phyloP scores from a whole-genome alignment of 2,113 vertebrate genomes.

The Formicarius rufipectus region DNA sequence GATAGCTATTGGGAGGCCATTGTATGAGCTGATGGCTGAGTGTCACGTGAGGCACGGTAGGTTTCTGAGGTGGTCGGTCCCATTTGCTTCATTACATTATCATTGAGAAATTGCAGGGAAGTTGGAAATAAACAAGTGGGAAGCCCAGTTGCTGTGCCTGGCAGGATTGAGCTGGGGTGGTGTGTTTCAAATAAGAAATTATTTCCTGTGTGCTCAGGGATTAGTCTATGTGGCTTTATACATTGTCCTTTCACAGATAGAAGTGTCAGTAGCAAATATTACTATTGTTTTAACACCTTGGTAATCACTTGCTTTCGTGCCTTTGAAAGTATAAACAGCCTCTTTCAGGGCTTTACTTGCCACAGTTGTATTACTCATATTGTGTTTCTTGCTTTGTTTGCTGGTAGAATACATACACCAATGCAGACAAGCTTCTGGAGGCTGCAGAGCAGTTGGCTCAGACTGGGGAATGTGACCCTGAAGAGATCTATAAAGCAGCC shows the following conservation, averaged over 20 bases:
- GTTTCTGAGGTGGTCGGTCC: background rate
- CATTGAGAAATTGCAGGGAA: slow-evolving; percentile 63
- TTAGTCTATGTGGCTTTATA: background rate
- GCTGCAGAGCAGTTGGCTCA: slow-evolving; percentile 97
- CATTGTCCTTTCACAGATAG: background rate
- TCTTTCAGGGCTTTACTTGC: background rate
- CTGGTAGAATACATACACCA: slow-evolving; percentile 95
- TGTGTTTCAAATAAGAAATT: slow-evolving; percentile 29
- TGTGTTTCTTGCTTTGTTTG: slow-evolving; percentile 68
- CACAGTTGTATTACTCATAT: slow-evolving; percentile 27
- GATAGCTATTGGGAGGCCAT: background rate
- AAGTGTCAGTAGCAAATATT: background rate
- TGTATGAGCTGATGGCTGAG: background rate
- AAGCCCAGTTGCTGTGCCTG: background rate
- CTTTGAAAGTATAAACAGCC: background rate
- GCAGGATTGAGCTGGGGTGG: background rate
- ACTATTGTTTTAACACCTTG: slow-evolving; percentile 8
- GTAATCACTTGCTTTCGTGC: slow-evolving; percentile 8
- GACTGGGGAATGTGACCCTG: slow-evolving; percentile 97
- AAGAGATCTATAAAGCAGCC: slow-evolving; percentile 99
- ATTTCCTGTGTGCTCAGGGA: background rate
- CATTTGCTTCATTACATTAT: slow-evolving; percentile 27
- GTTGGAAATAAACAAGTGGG: slow-evolving; percentile 37
- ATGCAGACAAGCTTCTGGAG: slow-evolving; percentile 97
- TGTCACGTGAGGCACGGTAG: background rate